Evolutionary conservation across 2,113 vertebrate species (phyloP).

Genomic region (Oreocharis arfaki): DNA sequence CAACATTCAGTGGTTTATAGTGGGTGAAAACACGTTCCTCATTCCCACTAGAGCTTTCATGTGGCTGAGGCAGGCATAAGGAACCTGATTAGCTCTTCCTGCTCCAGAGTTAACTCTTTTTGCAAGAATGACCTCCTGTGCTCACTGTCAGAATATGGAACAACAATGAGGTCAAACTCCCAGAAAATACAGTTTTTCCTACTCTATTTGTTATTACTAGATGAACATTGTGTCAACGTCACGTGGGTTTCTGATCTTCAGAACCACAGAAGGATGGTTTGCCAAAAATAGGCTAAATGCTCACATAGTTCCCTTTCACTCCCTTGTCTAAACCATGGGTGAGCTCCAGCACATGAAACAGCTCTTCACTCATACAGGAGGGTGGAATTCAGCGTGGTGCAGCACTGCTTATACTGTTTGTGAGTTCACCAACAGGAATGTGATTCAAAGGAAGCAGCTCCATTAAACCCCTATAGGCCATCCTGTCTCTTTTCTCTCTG

Average conservation of each 20-base stretch:
- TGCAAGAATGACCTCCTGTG: not conserved
- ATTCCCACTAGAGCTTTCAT: not conserved
- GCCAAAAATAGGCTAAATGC: not conserved
- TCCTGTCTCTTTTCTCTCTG: not conserved
- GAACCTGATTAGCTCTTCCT: not conserved
- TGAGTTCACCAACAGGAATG: not conserved
- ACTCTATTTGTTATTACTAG: not conserved
- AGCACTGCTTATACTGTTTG: not conserved
- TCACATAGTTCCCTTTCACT: not conserved
- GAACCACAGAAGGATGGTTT: not conserved
- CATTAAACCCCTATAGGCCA: not conserved
- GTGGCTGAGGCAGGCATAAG: not conserved
- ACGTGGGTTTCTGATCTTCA: not conserved
- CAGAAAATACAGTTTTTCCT: not conserved
- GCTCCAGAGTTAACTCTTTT: not conserved
- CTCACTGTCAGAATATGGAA: not conserved
- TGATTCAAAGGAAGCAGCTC: not conserved
- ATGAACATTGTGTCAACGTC: not conserved
- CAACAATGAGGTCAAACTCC: not conserved
- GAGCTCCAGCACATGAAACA: not conserved
- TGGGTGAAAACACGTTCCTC: not conserved
- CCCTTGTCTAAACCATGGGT: not conserved
- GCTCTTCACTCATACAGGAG: not conserved
- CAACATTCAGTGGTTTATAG: not conserved
- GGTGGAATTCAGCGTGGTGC: not conserved